phyloP scores from a whole-genome alignment of 2,888 invertebrate species.

The Eretmocerus hayati region DNA sequence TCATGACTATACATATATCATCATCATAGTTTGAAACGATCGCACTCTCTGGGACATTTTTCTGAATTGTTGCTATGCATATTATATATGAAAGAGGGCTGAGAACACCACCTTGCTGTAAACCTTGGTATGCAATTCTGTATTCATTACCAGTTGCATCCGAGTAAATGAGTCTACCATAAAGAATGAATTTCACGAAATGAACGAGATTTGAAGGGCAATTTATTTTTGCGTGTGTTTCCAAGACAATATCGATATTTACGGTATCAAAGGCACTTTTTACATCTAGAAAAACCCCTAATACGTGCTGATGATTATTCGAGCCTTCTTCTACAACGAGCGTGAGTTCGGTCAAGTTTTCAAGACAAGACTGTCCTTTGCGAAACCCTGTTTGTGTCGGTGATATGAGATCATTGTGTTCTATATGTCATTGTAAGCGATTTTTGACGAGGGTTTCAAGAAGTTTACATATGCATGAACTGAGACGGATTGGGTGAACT shows the following conservation, averaged over 20 bases:
- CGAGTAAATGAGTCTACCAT: background rate
- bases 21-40: conserved; percentile 7
- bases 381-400: conserved; percentile 4
- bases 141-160: background rate
- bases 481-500: background rate
- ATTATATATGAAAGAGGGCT: background rate
- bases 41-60: background rate
- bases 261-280: conserved; percentile 1
- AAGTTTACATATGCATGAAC: conserved; percentile 5
- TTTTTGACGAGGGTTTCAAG: conserved; percentile 8
- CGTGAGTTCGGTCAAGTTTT: conserved; percentile 1
- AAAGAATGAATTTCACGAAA: background rate
- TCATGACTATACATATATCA: background rate
- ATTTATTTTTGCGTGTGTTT: background rate
- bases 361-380: background rate
- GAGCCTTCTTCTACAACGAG: background rate
- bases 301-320: background rate
- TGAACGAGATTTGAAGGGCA: background rate
- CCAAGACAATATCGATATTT: background rate
- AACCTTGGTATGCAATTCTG: background rate
- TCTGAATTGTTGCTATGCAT: background rate
- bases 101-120: conserved; percentile 1
- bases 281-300: background rate
- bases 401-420: background rate
- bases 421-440: conserved; percentile 8